Evolutionary conservation across 2,888 invertebrate genomes (phyloP), one percentile per base, ranked within the genome.

Genomic region (Drosophila colorata): DNA sequence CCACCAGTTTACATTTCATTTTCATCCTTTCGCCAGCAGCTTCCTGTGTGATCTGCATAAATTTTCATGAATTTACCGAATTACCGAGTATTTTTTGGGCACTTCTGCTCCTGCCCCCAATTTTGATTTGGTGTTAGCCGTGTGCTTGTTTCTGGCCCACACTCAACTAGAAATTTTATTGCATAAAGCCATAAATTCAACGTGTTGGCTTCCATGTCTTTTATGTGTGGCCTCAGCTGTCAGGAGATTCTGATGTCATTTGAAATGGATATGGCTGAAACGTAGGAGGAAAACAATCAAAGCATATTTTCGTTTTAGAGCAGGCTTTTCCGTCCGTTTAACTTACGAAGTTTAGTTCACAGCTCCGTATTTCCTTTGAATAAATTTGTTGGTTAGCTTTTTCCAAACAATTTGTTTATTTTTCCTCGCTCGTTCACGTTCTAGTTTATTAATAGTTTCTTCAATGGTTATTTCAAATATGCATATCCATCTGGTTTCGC

Each of bases 11-110:
- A 28, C 28, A 28, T 28, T 28, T 28, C 9, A 28, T 28, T 33
- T 33, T 33, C 33, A 33, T 4, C 33, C 33, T 33, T 33, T 33
- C 33, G 13, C 0, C 33, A 33, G 33, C 33, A 3, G 33, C 13
- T n/a, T 23, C 14, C 35, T 40, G n/a, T 13, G 11, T 18, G 14
- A 28, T 38, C 25, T 40, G 37, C 35, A 38, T 20, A 53, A 57
- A 69, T 59, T 59, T 44, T 13, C 52, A 47, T 59, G 23, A 14
- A 52, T 53, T 66, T 53, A 49, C 48, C 40, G 55, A 58, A 43
- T 58, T 52, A 28, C 4, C 14, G 0, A 9, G 31, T 20, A 38
- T 68, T 51, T 68, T 51, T 51, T 18, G 16, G 16, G 20, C 33
- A 44, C 35, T 9, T 40, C 18, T 38, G 16, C n/a, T 8, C 16